A percentile compares a stretch with the other conserved stretches of the same genome.
phyloP scores from a whole-genome alignment of 37 sponge, comb jelly and placozoan genomes.

The Ephydatia muelleri region DNA sequence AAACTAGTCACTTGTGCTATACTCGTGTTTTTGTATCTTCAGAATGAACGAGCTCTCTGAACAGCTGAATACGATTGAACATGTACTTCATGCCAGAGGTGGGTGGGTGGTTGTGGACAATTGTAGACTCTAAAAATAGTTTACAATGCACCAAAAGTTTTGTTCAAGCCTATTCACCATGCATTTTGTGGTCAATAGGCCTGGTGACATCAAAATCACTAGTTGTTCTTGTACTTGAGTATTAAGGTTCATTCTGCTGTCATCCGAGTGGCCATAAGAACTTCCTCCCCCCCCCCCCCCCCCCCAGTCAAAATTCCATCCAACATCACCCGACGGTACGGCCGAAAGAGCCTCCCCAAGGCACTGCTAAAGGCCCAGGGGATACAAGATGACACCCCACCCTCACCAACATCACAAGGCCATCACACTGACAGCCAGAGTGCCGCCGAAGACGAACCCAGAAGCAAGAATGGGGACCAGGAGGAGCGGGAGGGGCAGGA shows the following conservation, averaged over 20 bases:
- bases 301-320: slow-evolving; percentile 35
- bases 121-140: too few relatives aligned
- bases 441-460: background rate
- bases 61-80: slow-evolving; percentile 25
- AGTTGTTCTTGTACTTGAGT: too few relatives aligned
- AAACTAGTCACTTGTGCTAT: background rate
- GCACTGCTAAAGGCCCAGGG: too few relatives aligned
- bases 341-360: background rate
- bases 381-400: background rate
- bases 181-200: too few relatives aligned
- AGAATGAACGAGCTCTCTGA: slow-evolving; percentile 33
- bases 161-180: too few relatives aligned
- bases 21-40: background rate
- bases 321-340: background rate
- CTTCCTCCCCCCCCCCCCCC: background rate
- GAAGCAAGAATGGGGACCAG: background rate
- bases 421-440: background rate
- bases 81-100: slow-evolving; percentile 74
- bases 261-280: background rate
- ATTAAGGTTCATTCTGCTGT: background rate
- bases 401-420: background rate
- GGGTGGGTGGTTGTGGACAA: background rate
- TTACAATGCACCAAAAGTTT: too few relatives aligned
- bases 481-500: slow-evolving; percentile 3
- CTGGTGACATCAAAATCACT: too few relatives aligned